Conservation (phyloP, 2,113 vertebrate species). For the Eudorcas thomsonii region DNA sequence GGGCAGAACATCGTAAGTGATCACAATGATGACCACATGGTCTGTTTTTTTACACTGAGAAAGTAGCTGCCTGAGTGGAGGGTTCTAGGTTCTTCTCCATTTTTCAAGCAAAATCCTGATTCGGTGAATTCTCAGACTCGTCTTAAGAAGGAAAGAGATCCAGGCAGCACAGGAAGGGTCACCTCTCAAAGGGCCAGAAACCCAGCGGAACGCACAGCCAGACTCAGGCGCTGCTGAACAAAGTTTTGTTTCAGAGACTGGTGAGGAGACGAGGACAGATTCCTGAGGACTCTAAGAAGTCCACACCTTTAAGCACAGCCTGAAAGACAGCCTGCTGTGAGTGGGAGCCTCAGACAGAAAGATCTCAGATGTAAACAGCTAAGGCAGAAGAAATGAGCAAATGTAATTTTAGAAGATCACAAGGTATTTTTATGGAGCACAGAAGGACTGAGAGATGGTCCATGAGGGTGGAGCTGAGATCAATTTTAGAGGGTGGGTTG, state of each 20-base stretch:
- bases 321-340: constrained; percentile 62
- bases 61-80: background rate
- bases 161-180: background rate
- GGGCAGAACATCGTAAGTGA: background rate
- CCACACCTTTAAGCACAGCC: constrained; percentile 9
- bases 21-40: background rate
- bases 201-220: background rate
- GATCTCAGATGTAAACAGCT: constrained; percentile 66
- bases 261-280: background rate
- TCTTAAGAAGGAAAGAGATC: background rate
- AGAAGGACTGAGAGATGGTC: constrained; percentile 72
- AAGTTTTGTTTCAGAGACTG: background rate
- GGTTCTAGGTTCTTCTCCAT: background rate
- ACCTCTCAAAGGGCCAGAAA: background rate
- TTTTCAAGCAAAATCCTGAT: background rate
- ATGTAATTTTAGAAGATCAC: constrained; percentile 73
- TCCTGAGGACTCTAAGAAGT: background rate
- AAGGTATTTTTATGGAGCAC: constrained; percentile 74
- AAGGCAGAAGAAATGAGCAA: constrained; percentile 72
- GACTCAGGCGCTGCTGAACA: rapidly evolving
- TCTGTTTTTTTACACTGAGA: background rate
- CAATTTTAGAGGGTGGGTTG: constrained; percentile 50
- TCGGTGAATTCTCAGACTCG: background rate
- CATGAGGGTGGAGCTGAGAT: constrained; percentile 61
- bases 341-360: constrained; percentile 65